phyloP scores from a whole-genome alignment of 2,113 vertebrate genomes.

The Oreochromis niloticus region DNA sequence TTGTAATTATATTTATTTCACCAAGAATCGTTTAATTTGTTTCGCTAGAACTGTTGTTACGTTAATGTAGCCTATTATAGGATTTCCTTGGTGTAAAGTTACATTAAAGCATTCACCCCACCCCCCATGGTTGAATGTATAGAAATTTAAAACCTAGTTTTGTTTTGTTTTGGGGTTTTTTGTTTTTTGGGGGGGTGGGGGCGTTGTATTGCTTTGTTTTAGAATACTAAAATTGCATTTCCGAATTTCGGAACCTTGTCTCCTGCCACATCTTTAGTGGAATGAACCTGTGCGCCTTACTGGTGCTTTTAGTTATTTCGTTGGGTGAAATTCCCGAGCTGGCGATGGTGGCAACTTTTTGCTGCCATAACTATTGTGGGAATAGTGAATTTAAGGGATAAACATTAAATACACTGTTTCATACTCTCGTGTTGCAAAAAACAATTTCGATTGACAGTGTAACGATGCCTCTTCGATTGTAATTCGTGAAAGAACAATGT shows the following conservation, averaged over 20 bases:
- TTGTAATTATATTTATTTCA: not conserved
- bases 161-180: not conserved
- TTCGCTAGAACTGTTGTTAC: not conserved
- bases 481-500: not conserved
- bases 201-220: not conserved
- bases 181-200: accelerated
- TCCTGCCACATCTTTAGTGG: accelerated
- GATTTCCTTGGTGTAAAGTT: accelerated
- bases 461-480: not conserved
- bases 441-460: not conserved
- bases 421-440: not conserved
- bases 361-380: not conserved
- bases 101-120: not conserved
- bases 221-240: not conserved
- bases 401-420: not conserved
- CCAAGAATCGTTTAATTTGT: accelerated
- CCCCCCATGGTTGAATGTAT: not conserved
- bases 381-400: not conserved
- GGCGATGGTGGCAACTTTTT: accelerated
- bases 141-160: not conserved
- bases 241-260: accelerated
- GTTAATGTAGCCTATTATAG: not conserved
- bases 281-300: not conserved
- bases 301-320: accelerated
- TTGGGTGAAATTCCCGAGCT: not conserved